Percentiles rank a stretch among this genome's conserved stretches.
These are phyloP conservation scores for Oligia fasciuncula DNA, from an alignment of 2,888 invertebrate species.

Conservation along the genomic window DNA sequence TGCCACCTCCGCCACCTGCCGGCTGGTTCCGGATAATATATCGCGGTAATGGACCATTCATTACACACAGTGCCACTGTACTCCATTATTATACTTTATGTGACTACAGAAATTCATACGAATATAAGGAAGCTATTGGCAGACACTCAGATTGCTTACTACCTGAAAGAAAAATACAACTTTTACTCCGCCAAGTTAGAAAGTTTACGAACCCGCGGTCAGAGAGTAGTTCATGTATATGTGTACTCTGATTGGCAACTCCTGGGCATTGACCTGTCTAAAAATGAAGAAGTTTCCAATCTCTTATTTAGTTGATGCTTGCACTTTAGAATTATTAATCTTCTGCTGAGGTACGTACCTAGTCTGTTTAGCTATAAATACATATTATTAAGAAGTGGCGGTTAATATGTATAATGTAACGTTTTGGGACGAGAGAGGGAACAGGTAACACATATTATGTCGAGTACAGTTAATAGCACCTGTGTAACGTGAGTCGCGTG, in stretches of 20 bases:
- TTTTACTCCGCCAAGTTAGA: slow-evolving; percentile 1
- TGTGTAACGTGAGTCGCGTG: not conserved
- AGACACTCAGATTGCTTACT: not conserved
- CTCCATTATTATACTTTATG: slow-evolving; percentile 19
- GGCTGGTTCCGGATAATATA: slow-evolving; percentile 27
- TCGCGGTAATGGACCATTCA: slow-evolving; percentile 65
- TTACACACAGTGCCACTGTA: slow-evolving; percentile 44
- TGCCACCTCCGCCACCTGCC: slow-evolving; percentile 14
- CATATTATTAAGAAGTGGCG: not conserved
- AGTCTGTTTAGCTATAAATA: not conserved
- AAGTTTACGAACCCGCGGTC: not conserved
- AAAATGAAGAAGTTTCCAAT: not conserved
- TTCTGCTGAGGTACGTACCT: not conserved
- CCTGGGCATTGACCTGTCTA: not conserved
- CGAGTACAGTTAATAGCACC: not conserved
- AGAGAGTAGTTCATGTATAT: not conserved
- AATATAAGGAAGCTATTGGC: not conserved
- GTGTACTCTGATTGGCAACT: not conserved
- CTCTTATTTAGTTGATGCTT: not conserved
- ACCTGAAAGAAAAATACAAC: slow-evolving; percentile 11
- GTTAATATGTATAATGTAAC: too few relatives aligned
- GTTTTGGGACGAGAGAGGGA: too few relatives aligned
- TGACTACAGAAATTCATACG: not conserved
- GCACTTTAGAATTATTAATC: not conserved
- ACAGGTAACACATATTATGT: too few relatives aligned